Percentiles rank a stretch among this genome's conserved stretches.
These are phyloP conservation scores for Pectinophora gossypiella DNA, from an alignment of 1,140 invertebrate genomes.

Conservation along the genomic window DNA sequence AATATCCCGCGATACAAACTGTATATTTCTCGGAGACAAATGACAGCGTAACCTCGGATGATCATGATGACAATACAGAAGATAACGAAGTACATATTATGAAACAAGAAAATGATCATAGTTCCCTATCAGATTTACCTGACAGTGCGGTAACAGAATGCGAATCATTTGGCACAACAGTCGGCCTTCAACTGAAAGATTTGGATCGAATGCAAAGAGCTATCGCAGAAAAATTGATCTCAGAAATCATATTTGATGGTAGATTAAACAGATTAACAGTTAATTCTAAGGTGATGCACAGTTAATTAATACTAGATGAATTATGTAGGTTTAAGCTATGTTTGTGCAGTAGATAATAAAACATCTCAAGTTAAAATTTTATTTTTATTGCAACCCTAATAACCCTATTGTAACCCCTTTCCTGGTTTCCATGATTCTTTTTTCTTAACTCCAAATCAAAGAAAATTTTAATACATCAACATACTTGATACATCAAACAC, in stretches of 20 bases:
- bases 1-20: too few species aligned
- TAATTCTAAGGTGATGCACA: background rate
- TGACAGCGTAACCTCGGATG: background rate
- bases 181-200: slow-evolving; percentile 17
- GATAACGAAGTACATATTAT: background rate
- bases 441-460: too few species aligned
- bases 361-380: too few species aligned
- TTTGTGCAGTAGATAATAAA: too few species aligned
- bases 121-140: background rate
- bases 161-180: slow-evolving; percentile 13
- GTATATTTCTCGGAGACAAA: background rate
- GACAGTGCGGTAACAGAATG: too few species aligned
- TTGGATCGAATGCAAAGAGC: slow-evolving; percentile 12
- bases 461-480: too few species aligned
- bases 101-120: background rate
- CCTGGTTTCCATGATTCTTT: too few species aligned
- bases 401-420: too few species aligned
- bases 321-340: too few species aligned
- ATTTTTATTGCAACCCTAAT: too few species aligned
- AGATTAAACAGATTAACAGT: slow-evolving; percentile 15
- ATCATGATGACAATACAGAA: slow-evolving; percentile 3
- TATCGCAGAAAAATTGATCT: slow-evolving; percentile 25
- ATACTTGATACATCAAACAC: too few species aligned
- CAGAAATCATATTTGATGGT: slow-evolving; percentile 19
- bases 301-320: too few species aligned